Evolutionary conservation across 1,140 invertebrate genomes (phyloP), one percentile per base, ranked within the genome.

Genomic region (Panagrolaimus sp.): DNA sequence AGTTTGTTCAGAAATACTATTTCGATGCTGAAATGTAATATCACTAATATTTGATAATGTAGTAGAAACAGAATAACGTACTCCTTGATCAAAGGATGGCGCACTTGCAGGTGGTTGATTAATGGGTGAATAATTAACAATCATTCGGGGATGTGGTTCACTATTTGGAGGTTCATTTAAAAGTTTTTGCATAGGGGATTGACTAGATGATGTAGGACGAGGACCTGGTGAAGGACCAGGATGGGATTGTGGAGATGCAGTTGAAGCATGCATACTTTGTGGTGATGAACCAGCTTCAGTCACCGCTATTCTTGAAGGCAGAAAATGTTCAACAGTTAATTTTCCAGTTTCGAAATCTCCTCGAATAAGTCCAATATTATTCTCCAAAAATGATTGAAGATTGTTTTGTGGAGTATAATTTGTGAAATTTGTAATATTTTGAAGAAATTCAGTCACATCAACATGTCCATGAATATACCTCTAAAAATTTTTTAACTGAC

Each of bases 101-200:
- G 51, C 51, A 57, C 51, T 57, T 20, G 51, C 51, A 5, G 51
- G 51, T 9, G 51, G 51, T 27, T n/a, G 51, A 9, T 20, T 57
- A 11, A 57, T 11, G 27, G 51, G 51, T 20, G 51, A 57, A 27
- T 25, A 57, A 27, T 20, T 20, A 11, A 57, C 27, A 20, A 11
- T 2, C 20, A 27, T 27, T 25, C 51, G 51, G 11, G 51, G 51
- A 20, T 57, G 51, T 57, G 51, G 51, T 27, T 57, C 51, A 20
- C 51, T 57, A 20, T 27, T 27, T 5, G 51, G 51, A 0, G 51
- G 51, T 27, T 57, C 51, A 20, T 25, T 27, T 27, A 57, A n/a
- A n/a, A 25, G 11, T 57, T 27, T 20, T 11, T 11, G 27, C 51
- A 57, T 57, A 0, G 51, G 51, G 20, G 51, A 57, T n/a, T 14